Conservation (phyloP, 2,113 vertebrate genomes). For the Pluvialis apricaria region DNA sequence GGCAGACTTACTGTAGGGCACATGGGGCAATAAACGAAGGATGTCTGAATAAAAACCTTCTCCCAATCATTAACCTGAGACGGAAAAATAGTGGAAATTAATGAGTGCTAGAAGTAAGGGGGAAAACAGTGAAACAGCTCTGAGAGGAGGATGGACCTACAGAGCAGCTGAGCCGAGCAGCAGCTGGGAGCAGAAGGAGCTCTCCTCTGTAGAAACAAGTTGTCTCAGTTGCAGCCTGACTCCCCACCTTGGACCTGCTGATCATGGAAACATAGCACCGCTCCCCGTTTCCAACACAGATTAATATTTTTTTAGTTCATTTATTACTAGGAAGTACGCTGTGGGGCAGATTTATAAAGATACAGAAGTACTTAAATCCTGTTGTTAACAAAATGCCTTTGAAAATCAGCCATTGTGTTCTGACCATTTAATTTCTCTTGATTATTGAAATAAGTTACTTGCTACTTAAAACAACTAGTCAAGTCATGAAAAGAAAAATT, state of each 20-base stretch:
- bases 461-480: slow-evolving; percentile 5
- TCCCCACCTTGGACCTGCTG: background rate
- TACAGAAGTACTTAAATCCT: background rate
- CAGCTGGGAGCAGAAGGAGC: background rate
- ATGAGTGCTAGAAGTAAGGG: background rate
- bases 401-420: background rate
- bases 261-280: fast-evolving
- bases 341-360: background rate
- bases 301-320: background rate
- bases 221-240: background rate
- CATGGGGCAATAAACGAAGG: background rate
- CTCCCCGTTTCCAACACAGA: background rate
- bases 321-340: background rate
- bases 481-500: background rate
- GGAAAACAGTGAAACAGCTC: background rate
- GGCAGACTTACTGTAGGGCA: no score
- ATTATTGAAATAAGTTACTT: slow-evolving; percentile 4
- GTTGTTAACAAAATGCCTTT: background rate
- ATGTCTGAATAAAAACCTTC: background rate
- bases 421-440: background rate
- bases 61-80: background rate
- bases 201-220: background rate
- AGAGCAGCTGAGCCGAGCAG: background rate
- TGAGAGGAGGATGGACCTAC: background rate
- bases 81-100: background rate